Evolutionary conservation across 1,140 invertebrate species (phyloP).

Genomic region (Caenorhabditis remanei): DNA sequence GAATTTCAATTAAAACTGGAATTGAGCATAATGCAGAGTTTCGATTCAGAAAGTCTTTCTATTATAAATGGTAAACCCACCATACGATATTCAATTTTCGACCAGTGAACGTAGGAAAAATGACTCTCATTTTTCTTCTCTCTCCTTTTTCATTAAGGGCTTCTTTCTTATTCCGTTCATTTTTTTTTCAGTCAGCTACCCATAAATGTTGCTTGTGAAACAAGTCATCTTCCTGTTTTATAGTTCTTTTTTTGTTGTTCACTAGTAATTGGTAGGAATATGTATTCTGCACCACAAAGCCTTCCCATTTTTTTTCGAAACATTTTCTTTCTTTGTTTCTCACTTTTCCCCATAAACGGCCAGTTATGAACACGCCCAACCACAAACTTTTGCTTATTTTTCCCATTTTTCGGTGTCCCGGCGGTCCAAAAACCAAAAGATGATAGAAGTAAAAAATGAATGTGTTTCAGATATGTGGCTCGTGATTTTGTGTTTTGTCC

Average conservation of each 20-base stretch:
- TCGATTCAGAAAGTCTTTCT: not conserved
- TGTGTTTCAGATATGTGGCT: constrained; percentile 39
- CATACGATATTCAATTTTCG: not conserved
- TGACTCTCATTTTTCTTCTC: not conserved
- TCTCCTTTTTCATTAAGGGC: not conserved
- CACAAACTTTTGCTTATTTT: constrained; percentile 30
- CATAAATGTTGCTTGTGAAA: not conserved
- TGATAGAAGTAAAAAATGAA: not conserved
- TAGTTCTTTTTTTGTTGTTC: not conserved
- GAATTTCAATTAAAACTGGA: not conserved
- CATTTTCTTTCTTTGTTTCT: constrained; percentile 8
- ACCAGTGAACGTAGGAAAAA: not conserved
- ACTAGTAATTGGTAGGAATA: not conserved
- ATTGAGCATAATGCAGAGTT: not conserved
- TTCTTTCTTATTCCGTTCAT: not conserved
- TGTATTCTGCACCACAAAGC: not conserved
- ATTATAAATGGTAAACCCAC: no score
- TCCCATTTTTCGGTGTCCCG: not conserved
- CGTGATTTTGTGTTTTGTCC: constrained; percentile 24
- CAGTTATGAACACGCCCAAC: constrained; percentile 10
- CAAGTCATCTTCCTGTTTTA: not conserved
- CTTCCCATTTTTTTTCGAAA: not conserved
- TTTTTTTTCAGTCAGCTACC: no score
- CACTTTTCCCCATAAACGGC: not conserved
- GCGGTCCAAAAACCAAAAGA: not conserved